Conservation (phyloP, 1,140 invertebrate genomes). For the Listronotus oregonensis region DNA sequence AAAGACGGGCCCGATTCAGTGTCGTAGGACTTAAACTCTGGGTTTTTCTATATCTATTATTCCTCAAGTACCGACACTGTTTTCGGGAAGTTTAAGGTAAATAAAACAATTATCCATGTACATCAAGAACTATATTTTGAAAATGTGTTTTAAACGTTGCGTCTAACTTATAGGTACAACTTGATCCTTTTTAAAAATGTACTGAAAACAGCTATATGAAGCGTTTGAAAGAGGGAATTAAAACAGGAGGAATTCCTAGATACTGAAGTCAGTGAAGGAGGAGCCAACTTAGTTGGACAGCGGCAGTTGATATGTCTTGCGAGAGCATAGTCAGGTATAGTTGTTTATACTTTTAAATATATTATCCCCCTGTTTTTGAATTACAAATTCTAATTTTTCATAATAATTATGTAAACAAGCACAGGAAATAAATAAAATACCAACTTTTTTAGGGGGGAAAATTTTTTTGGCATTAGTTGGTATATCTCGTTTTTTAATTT, state of each 20-base stretch:
- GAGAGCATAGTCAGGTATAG: conserved; percentile 65
- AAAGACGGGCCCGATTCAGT: conserved; percentile 73
- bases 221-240: conserved; percentile 61
- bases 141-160: too few relatives aligned
- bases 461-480: too few relatives aligned
- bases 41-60: conserved; percentile 80
- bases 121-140: too few relatives aligned
- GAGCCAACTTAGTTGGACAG: conserved; percentile 78
- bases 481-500: background rate
- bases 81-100: conserved; percentile 75
- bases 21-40: conserved; percentile 70
- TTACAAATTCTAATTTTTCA: background rate
- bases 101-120: too few relatives aligned
- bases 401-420: background rate
- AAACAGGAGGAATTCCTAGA: conserved; percentile 44
- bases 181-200: conserved; percentile 81
- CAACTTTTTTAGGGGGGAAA: too few relatives aligned
- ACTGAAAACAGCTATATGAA: conserved; percentile 68
- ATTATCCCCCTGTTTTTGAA: background rate
- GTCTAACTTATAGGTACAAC: conserved; percentile 77
- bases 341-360: background rate
- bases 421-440: background rate
- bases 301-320: conserved; percentile 80
- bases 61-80: conserved; percentile 83
- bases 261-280: conserved; percentile 64